Base-by-base conservation (phyloP, 2,797 vertebrate genomes). In the Scolopax bukidnonensis region DNA sequence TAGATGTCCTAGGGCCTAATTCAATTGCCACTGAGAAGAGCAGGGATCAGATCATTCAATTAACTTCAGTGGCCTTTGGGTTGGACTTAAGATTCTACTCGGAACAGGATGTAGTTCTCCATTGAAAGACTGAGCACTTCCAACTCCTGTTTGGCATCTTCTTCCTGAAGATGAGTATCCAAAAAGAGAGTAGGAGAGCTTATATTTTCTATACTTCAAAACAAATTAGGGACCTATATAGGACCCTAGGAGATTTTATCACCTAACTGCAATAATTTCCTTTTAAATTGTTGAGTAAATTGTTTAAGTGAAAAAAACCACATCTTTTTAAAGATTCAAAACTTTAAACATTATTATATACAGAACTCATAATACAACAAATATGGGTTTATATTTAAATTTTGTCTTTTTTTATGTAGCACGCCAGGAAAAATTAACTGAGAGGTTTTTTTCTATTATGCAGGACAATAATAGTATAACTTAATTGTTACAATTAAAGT, bases 61-160 rank as follows among this genome's bases (percentile, higher is more conserved):
- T 82, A 92, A 92, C 89, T 76, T 71, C 6, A 4, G 20, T 23
- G 50, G 77, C 86, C 90, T 94, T 38, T 65, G 88, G 53, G 19
- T 33, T 54, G 47, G 47, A 17, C 21, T 84, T 38, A 24, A 65
- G 33, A 7, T 30, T 82, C 70, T 12, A 9, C 28, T 61, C 0
- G 0, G 54, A 61, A 40, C 27, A 65, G 60, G 28, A 21, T 76
- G 4, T 63, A 84, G 54, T 1, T 84, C 70, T 76, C 27, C 48
- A 32, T 0, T 28, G 63, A 84, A 65, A 71, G 33, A 30, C 60
- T 45, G 59, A 81, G 48, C 18, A 13, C 23, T 78, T 54, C 16
- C 65, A 93, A 17, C 24, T 65, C 41, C 63, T n/a, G 28, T 15
- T 25, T 27, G 33, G 20, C 45, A 56, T 10, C 70, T 82, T 57